These are phyloP conservation scores for Otus sunia DNA, from an alignment of 2,113 vertebrate species.

Conservation along the genomic window DNA sequence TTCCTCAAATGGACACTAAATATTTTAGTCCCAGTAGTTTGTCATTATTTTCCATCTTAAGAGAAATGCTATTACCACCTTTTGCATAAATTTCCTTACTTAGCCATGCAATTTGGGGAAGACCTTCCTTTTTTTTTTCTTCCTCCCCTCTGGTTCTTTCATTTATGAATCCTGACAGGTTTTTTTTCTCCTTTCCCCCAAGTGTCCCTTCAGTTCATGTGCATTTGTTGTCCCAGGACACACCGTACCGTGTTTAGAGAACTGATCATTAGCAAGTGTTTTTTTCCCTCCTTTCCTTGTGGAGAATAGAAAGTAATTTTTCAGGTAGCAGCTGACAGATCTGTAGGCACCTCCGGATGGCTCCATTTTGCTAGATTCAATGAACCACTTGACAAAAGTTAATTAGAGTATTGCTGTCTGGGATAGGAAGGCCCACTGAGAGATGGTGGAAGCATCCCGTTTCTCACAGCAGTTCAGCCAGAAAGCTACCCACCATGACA, in stretches of 20 bases:
- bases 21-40: conserved; percentile 27
- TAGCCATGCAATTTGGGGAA: neutral
- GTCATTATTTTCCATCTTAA: conserved; percentile 8
- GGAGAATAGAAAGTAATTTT: conserved; percentile 35
- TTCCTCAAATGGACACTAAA: conserved; percentile 17
- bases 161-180: neutral
- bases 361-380: conserved; percentile 65
- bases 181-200: conserved; percentile 28
- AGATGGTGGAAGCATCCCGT: conserved; percentile 33
- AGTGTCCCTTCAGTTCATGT: neutral
- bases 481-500: conserved; percentile 19
- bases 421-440: conserved; percentile 50
- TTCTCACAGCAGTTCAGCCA: conserved; percentile 58
- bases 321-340: conserved; percentile 58
- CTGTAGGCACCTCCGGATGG: conserved; percentile 57
- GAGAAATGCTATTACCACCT: neutral
- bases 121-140: neutral
- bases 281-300: neutral
- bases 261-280: neutral
- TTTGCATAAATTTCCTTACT: neutral
- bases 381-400: conserved; percentile 76
- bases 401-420: conserved; percentile 70
- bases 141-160: neutral
- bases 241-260: neutral
- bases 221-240: conserved; percentile 28